These are phyloP conservation scores for Heptranchias perlo DNA, from an alignment of 2,113 vertebrate species.

Conservation along the genomic window DNA sequence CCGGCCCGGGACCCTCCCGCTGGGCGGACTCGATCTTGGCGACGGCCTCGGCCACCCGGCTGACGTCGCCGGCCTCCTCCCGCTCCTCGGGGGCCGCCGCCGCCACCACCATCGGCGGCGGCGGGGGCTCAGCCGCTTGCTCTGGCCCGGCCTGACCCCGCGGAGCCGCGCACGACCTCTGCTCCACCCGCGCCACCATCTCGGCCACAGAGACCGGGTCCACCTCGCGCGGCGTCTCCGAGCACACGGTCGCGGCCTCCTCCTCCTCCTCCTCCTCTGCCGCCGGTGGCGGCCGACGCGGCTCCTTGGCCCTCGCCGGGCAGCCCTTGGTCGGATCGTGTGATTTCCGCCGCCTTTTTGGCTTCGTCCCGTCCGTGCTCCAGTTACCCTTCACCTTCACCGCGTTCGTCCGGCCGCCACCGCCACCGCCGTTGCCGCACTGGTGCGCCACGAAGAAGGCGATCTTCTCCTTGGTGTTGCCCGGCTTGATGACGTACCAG, in stretches of 20 bases:
- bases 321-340: conserved; percentile 56
- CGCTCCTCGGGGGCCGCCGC: conserved; percentile 38
- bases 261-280: no score
- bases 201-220: conserved; percentile 85
- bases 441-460: conserved; percentile 94
- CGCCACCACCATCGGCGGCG: conserved; percentile 53
- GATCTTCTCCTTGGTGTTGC: conserved; percentile 95
- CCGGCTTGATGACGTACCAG: conserved; percentile 93
- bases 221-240: conserved; percentile 43
- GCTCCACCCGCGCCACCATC: conserved; percentile 90
- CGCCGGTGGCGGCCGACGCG: conserved; percentile 44
- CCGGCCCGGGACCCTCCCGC: conserved; percentile 42
- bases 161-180: conserved; percentile 70
- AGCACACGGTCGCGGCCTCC: no score
- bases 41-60: conserved; percentile 74
- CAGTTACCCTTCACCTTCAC: conserved; percentile 92
- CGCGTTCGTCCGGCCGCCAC: conserved; percentile 63
- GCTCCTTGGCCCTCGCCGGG: conserved; percentile 40
- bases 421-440: conserved; percentile 65
- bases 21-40: conserved; percentile 33
- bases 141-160: conserved; percentile 62
- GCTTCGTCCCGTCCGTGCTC: conserved; percentile 82
- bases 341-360: conserved; percentile 78
- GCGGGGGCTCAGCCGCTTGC: conserved; percentile 44
- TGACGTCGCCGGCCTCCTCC: conserved; percentile 57